phyloP scores from a whole-genome alignment of 2,888 invertebrate species.

The Tromatobia lineatoria region DNA sequence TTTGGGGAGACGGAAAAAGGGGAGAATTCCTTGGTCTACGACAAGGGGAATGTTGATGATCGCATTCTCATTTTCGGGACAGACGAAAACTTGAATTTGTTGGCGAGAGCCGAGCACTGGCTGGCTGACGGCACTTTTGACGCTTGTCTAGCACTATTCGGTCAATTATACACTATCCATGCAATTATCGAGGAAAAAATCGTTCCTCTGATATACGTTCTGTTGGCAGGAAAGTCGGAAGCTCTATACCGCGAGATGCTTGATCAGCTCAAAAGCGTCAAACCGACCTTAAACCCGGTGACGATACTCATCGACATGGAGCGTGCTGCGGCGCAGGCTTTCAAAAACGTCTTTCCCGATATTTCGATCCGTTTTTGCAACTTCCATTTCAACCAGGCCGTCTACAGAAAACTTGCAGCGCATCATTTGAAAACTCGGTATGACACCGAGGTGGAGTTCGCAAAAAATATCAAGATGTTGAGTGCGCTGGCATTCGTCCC shows the following conservation, averaged over 20 bases:
- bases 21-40: conserved; percentile 5
- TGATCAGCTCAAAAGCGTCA: conserved; percentile 1
- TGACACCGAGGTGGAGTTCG: conserved; percentile 21
- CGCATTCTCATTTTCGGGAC: conserved; percentile 23
- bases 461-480: conserved; percentile 5
- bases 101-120: conserved; percentile 14
- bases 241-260: conserved; percentile 2
- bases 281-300: conserved; percentile 1
- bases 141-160: conserved; percentile 17
- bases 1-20: conserved; percentile 10
- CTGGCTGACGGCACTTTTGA: conserved; percentile 27
- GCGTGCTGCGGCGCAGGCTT: conserved; percentile 16
- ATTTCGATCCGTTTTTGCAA: conserved; percentile 5
- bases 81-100: conserved; percentile 18
- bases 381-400: conserved; percentile 10
- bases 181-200: conserved; percentile 5
- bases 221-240: conserved; percentile 19
- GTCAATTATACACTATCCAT: conserved; percentile 14
- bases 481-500: conserved; percentile 12
- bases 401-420: conserved; percentile 1
- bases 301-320: conserved; percentile 27
- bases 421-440: conserved; percentile 13
- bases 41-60: conserved; percentile 3
- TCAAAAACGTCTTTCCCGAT: conserved; percentile 5
- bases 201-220: not conserved